Percentiles rank a stretch among this genome's conserved stretches.
Evolutionary conservation across 2,797 vertebrate species (phyloP).

Genomic region (Smutsia temminckii): DNA sequence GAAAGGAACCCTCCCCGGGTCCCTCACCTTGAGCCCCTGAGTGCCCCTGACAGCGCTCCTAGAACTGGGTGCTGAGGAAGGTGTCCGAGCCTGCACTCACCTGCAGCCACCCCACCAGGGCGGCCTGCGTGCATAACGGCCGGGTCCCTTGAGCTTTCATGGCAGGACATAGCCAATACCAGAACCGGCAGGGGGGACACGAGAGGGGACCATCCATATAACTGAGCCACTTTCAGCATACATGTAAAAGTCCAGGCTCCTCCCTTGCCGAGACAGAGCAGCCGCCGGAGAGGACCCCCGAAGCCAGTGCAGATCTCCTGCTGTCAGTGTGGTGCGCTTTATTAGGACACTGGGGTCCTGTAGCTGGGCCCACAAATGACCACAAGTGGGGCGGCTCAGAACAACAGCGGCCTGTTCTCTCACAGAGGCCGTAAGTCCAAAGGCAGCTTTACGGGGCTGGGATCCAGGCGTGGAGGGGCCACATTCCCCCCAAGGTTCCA

Average conservation of each 20-base stretch:
- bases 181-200: background rate
- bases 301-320: rapidly evolving
- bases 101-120: background rate
- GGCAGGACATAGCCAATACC: too few relatives aligned
- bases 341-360: rapidly evolving
- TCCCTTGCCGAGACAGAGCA: background rate
- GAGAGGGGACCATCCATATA: rapidly evolving
- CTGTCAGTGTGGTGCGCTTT: rapidly evolving
- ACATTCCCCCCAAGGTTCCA: background rate
- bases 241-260: background rate
- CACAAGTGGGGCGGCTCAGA: background rate
- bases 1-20: rapidly evolving
- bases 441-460: background rate
- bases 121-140: rapidly evolving
- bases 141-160: rapidly evolving
- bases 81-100: background rate
- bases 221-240: background rate
- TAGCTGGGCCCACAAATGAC: too few relatives aligned
- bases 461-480: rapidly evolving
- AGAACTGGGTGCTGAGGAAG: background rate
- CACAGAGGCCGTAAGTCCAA: background rate
- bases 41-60: background rate
- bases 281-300: background rate
- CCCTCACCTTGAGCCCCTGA: background rate
- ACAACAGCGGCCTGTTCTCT: rapidly evolving